A percentile compares a stretch with the other conserved stretches of the same genome.
Evolutionary conservation across 2,113 vertebrate genomes (phyloP).

Genomic region (Bungarus multicinctus): DNA sequence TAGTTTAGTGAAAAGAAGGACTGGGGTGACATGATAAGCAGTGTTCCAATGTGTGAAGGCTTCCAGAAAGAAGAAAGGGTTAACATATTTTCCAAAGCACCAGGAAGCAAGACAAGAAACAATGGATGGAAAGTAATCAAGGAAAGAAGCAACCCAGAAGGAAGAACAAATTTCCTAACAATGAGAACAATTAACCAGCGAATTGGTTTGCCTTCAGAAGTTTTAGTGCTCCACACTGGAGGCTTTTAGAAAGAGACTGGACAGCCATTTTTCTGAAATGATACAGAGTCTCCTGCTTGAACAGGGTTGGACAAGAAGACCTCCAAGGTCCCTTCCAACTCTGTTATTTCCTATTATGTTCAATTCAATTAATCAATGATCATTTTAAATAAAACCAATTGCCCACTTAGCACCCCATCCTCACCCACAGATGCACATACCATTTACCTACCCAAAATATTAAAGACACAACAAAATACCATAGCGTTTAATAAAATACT

Average conservation of each 20-base stretch:
- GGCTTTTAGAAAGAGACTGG: neutral
- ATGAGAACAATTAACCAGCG: neutral
- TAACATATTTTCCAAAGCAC: neutral
- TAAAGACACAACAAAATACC: neutral
- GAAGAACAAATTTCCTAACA: neutral
- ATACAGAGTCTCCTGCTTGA: neutral
- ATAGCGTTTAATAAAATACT: neutral
- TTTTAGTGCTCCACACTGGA: neutral
- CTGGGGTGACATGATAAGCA: neutral
- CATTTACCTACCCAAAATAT: neutral
- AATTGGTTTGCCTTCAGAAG: neutral
- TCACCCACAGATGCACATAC: neutral
- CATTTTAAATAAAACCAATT: neutral
- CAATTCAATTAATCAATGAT: neutral
- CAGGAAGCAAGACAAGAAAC: neutral
- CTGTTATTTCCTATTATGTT: neutral
- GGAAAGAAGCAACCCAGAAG: neutral
- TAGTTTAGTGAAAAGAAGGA: neutral
- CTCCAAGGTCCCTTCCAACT: neutral
- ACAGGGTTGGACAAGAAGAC: neutral
- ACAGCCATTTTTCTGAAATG: neutral
- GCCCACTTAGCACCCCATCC: neutral
- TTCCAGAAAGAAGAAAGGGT: neutral
- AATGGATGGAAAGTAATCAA: neutral
- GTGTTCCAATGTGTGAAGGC: neutral